A percentile compares a stretch with the other conserved stretches of the same genome.
Evolutionary conservation across 2,797 vertebrate species (phyloP).

Genomic region (Alcedo atthis): DNA sequence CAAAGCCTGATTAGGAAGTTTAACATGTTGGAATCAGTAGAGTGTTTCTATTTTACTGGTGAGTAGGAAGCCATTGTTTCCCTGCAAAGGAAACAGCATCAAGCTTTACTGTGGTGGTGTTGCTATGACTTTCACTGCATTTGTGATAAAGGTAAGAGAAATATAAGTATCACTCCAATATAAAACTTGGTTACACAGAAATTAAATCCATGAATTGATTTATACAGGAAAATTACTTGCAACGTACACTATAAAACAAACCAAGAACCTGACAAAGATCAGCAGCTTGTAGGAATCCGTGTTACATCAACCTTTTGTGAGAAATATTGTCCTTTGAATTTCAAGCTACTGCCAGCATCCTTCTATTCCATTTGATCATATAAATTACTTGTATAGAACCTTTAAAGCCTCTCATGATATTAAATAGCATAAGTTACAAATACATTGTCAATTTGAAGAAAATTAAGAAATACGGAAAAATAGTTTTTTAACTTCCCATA

Average conservation of each 20-base stretch:
- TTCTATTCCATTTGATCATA: not conserved
- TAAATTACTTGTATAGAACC: not conserved
- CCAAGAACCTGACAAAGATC: not conserved
- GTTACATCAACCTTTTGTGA: not conserved
- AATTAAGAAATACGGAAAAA: not conserved
- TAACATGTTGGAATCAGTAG: not conserved
- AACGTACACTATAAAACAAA: not conserved
- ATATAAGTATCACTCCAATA: not conserved
- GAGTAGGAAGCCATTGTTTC: not conserved
- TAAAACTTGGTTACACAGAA: slow-evolving; percentile 9
- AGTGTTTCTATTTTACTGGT: not conserved
- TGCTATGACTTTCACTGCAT: slow-evolving; percentile 40
- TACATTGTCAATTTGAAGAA: not conserved
- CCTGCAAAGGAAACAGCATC: not conserved
- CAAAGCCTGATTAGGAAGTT: not conserved
- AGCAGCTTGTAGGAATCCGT: not conserved
- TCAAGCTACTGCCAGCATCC: not conserved
- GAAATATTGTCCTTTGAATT: not conserved
- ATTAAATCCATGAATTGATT: not conserved
- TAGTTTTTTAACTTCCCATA: not conserved
- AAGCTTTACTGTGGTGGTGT: not conserved
- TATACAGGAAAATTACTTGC: not conserved
- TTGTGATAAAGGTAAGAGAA: slow-evolving; percentile 10
- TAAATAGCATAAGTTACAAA: not conserved
- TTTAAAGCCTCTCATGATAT: not conserved